Evolutionary conservation across 2,797 vertebrate genomes (phyloP).

Genomic region (Gymnocypris eckloni): DNA sequence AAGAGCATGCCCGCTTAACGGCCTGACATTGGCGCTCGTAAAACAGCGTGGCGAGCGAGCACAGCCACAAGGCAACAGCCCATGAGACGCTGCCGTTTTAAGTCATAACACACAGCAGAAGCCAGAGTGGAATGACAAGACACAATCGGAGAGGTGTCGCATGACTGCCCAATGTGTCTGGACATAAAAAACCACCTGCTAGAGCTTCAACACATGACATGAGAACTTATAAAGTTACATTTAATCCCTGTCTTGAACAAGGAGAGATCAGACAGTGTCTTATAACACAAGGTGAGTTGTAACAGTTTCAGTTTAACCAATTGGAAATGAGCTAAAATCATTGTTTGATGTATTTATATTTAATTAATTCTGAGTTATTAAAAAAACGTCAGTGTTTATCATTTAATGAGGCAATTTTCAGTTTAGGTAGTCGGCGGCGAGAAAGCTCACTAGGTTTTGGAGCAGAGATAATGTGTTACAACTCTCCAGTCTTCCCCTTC

Average conservation of each 20-base stretch:
- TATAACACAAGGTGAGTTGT: not conserved
- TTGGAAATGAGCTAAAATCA: not conserved
- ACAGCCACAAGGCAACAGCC: conserved; percentile 44
- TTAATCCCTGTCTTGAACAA: not conserved
- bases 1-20: conserved; percentile 80
- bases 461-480: not conserved
- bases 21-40: conserved; percentile 75
- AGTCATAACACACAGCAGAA: conserved; percentile 58
- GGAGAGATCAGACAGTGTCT: not conserved
- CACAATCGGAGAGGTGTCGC: not conserved
- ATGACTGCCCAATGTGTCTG: conserved; percentile 8
- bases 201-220: not conserved
- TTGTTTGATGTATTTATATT: not conserved
- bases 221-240: not conserved
- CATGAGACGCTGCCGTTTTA: conserved; percentile 56
- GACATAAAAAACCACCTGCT: conserved; percentile 16
- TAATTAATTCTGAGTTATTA: not conserved
- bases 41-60: conserved; percentile 67
- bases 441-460: not conserved
- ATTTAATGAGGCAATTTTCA: not conserved
- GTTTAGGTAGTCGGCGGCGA: not conserved
- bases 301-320: not conserved
- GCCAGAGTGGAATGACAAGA: conserved; percentile 53
- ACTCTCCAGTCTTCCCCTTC: not conserved
- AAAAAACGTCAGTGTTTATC: not conserved